These are phyloP conservation scores for Casuarius casuarius DNA, from an alignment of 2,113 vertebrate species.

Conservation along the genomic window DNA sequence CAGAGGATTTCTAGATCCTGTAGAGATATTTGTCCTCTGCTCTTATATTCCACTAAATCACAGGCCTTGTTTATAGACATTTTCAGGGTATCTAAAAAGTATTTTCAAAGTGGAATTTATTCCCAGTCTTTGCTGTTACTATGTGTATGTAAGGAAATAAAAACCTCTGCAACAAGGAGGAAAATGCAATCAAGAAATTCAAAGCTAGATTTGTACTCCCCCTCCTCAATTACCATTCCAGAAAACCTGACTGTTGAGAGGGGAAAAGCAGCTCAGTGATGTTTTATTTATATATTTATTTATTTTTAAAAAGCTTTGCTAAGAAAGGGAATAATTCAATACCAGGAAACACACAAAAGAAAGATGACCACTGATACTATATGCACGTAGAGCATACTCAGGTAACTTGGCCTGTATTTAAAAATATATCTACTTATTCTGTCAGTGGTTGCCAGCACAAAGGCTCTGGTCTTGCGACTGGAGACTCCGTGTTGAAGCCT, in stretches of 20 bases:
- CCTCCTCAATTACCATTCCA: slow-evolving; percentile 35
- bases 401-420: slow-evolving; percentile 52
- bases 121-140: neutral
- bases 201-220: slow-evolving; percentile 43
- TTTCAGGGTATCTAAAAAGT: neutral
- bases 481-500: neutral
- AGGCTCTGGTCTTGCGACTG: slow-evolving; percentile 7
- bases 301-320: slow-evolving; percentile 68
- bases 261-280: slow-evolving; percentile 61
- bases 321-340: slow-evolving; percentile 71
- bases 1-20: neutral
- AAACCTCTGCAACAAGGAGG: neutral
- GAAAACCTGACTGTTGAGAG: slow-evolving; percentile 62
- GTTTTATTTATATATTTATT: slow-evolving; percentile 74
- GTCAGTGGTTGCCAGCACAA: neutral
- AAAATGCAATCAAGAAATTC: slow-evolving; percentile 59
- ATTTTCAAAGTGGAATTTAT: slow-evolving; percentile 27
- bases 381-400: slow-evolving; percentile 41
- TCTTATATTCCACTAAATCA: neutral
- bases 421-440: slow-evolving; percentile 33
- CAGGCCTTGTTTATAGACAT: neutral
- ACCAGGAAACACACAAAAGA: slow-evolving; percentile 49
- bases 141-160: neutral
- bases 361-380: slow-evolving; percentile 59
- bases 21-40: neutral